Evolutionary conservation across 2,888 invertebrate species (phyloP).

Genomic region (Drosophila melanosoma): DNA sequence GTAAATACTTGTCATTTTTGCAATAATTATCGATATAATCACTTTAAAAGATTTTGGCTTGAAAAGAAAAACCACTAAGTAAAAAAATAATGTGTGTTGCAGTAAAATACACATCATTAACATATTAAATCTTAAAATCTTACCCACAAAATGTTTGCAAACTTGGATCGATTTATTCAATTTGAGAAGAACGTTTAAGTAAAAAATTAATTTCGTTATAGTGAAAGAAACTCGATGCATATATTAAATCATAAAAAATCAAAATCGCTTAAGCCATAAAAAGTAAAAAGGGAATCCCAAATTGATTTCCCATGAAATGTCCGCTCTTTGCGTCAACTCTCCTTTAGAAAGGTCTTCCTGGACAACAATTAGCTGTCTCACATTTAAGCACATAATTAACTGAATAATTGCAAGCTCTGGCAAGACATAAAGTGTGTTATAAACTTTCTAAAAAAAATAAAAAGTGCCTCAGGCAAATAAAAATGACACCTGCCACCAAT

Average conservation of each 20-base stretch:
- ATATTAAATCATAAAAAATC: neutral
- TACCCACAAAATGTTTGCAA: neutral
- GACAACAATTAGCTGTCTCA: constrained; percentile 20
- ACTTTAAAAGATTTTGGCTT: neutral
- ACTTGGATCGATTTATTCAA: neutral
- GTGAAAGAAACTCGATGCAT: neutral
- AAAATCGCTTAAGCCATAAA: neutral
- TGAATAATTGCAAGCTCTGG: constrained; percentile 20
- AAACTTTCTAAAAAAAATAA: constrained; percentile 64
- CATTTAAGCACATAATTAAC: constrained; percentile 54
- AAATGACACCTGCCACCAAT: constrained; percentile 62
- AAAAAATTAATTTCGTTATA: neutral
- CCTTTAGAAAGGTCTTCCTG: constrained; percentile 12
- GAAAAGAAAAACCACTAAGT: neutral
- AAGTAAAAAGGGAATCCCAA: neutral
- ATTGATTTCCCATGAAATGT: neutral
- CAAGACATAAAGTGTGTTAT: constrained; percentile 29
- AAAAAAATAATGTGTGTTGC: neutral
- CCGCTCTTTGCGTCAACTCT: neutral
- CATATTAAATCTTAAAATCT: neutral
- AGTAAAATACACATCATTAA: neutral
- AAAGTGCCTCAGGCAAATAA: neutral
- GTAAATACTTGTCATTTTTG: neutral
- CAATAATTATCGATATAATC: neutral
- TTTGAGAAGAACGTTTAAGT: neutral